Conservation (phyloP, 2,888 invertebrate genomes). For the Drosophila pseudotakahashii region DNA sequence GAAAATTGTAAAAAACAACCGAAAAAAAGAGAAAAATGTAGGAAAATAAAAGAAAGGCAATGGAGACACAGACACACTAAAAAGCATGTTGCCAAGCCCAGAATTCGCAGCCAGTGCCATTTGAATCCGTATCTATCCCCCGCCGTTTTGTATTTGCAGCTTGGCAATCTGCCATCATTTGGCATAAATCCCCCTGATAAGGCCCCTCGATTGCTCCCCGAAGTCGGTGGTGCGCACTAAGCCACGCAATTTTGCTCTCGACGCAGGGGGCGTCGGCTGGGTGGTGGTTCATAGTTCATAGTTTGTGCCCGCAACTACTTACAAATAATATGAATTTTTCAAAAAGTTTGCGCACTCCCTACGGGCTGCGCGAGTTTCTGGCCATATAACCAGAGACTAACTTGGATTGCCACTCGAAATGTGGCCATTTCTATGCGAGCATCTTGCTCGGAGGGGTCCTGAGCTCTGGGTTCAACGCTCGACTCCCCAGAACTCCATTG, state of each 20-base stretch:
- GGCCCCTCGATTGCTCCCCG: slow-evolving; percentile 74
- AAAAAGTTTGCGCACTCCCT: slow-evolving; percentile 64
- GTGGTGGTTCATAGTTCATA: slow-evolving; percentile 42
- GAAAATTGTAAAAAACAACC: slow-evolving; percentile 66
- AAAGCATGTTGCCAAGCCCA: slow-evolving; percentile 43
- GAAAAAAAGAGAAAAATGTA: slow-evolving; percentile 43
- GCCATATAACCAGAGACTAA: slow-evolving; percentile 50
- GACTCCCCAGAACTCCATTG: slow-evolving; percentile 11
- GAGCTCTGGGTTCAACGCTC: slow-evolving; percentile 60
- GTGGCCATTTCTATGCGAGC: slow-evolving; percentile 63
- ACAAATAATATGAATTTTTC: slow-evolving; percentile 62
- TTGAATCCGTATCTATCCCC: slow-evolving; percentile 32
- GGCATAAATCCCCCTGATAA: slow-evolving; percentile 74
- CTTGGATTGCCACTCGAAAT: slow-evolving; percentile 42
- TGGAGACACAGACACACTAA: slow-evolving; percentile 39
- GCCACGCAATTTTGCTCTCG: slow-evolving; percentile 62
- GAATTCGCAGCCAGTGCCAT: slow-evolving; percentile 27
- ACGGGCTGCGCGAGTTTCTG: slow-evolving; percentile 46
- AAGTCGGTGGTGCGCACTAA: slow-evolving; percentile 63
- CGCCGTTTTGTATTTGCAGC: slow-evolving; percentile 60
- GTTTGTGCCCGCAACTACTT: slow-evolving; percentile 52
- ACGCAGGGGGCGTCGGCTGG: slow-evolving; percentile 2
- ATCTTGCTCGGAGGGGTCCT: slow-evolving; percentile 35
- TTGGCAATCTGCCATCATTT: slow-evolving; percentile 80
- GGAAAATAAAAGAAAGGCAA: slow-evolving; percentile 38